Evolutionary conservation across 2,888 invertebrate species (phyloP), one percentile per base, ranked within the genome.

Genomic region (Ctena decussata): DNA sequence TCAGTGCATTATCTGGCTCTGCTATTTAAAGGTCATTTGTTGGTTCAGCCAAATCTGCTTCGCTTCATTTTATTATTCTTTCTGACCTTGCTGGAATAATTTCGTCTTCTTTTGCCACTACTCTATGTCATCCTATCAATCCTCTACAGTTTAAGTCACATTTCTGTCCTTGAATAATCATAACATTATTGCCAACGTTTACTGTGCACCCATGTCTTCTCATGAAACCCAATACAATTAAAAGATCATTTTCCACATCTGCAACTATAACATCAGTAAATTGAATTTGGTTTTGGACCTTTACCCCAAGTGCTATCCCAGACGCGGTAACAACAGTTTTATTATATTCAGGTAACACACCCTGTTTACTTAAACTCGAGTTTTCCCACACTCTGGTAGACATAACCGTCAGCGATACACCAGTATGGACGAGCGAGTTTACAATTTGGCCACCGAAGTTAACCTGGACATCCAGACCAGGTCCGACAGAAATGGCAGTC

Each of bases 51-150:
- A 69, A 18, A 37, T 53, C 71, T 24, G 30, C 30, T 18, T 76
- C 24, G 15, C 46, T 79, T 15, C 82, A 74, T 12, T 46, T 37
- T 18, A 70, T 46, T 5, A 86, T 69, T 24, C 44, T 27, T 53
- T 86, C 86, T 60, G 74, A 76, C 35, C 44, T 35, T 12, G 84
- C 83, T 37, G 81, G 84, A 27, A 84, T 69, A 35, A 41, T 75
- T 11, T 70, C 53, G 21, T 41, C 65, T 11, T 79, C 39, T 18
- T 41, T 18, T 2, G 32, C 70, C 35, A 77, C 65, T 30, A 81
- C 39, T n/a, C 76, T 30, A 53, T 78, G 81, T 27, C 70, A 81
- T 1, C 81, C 65, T 30, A 27, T 60, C n/a, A n/a, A n/a, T n/a
- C n/a, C n/a, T n/a, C n/a, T n/a, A n/a, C n/a, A n/a, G n/a, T n/a